Evolutionary conservation across 2,113 vertebrate genomes (phyloP).

Genomic region (Serinus canaria): DNA sequence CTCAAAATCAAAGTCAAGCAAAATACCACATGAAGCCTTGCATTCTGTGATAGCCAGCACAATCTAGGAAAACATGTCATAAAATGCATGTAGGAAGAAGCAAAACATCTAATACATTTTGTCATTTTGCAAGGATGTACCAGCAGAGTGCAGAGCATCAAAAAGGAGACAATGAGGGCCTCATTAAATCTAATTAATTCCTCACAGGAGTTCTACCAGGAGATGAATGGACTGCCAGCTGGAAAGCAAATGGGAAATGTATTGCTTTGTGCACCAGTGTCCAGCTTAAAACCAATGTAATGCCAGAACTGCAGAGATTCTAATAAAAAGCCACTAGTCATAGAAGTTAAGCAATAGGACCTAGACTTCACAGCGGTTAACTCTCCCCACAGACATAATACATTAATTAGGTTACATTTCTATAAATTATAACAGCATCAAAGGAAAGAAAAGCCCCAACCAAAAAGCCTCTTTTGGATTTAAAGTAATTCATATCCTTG

Average conservation of each 20-base stretch:
- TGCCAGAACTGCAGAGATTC: neutral
- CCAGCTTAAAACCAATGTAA: neutral
- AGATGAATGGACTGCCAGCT: neutral
- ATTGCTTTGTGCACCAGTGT: neutral
- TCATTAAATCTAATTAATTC: constrained; percentile 24
- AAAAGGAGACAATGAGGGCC: neutral
- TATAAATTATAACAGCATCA: neutral
- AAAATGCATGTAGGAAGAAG: neutral
- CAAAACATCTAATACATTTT: neutral
- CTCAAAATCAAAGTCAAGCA: neutral
- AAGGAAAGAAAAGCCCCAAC: neutral
- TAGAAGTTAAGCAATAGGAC: neutral
- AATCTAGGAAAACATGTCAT: neutral
- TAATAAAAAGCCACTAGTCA: neutral
- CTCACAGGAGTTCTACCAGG: neutral
- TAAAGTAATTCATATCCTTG: neutral
- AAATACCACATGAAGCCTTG: neutral
- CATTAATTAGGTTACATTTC: neutral
- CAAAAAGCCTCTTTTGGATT: neutral
- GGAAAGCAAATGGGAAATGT: neutral
- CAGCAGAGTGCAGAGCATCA: neutral
- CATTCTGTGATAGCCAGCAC: neutral
- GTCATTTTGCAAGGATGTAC: neutral
- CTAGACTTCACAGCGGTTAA: neutral
- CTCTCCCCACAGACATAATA: neutral